Percentiles rank a stretch among this genome's conserved stretches.
Evolutionary conservation across 2,113 vertebrate species (phyloP).

Genomic region (Heptranchias perlo): DNA sequence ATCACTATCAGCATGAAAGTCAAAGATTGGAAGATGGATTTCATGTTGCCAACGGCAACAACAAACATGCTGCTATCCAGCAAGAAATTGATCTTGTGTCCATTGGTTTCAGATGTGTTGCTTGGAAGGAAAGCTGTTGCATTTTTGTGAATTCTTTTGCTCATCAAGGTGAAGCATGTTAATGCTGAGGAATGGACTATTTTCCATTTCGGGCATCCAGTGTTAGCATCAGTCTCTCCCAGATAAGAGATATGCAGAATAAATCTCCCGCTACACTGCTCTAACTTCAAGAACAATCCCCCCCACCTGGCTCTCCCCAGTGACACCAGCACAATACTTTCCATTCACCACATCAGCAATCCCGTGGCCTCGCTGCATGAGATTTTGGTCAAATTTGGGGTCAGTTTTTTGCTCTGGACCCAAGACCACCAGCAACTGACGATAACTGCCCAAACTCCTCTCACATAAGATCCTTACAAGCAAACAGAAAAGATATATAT

Average conservation of each 20-base stretch:
- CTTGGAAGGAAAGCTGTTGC: background rate
- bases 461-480: background rate
- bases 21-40: conserved; percentile 20
- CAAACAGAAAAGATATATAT: background rate
- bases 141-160: background rate
- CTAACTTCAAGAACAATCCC: background rate
- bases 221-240: background rate
- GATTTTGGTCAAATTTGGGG: background rate
- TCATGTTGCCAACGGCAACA: conserved; percentile 23
- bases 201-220: background rate
- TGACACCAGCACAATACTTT: background rate
- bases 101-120: background rate
- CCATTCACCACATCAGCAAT: background rate
- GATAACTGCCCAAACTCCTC: background rate
- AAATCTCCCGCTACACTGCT: background rate
- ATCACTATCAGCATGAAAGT: background rate
- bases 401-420: background rate
- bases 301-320: background rate
- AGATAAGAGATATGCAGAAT: background rate
- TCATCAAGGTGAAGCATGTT: background rate
- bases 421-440: background rate
- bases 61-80: background rate
- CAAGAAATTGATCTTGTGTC: conserved; percentile 2
- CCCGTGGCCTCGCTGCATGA: background rate
- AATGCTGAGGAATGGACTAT: background rate